Conservation (phyloP, 1,140 invertebrate genomes). For the Drosophila albomicans region DNA sequence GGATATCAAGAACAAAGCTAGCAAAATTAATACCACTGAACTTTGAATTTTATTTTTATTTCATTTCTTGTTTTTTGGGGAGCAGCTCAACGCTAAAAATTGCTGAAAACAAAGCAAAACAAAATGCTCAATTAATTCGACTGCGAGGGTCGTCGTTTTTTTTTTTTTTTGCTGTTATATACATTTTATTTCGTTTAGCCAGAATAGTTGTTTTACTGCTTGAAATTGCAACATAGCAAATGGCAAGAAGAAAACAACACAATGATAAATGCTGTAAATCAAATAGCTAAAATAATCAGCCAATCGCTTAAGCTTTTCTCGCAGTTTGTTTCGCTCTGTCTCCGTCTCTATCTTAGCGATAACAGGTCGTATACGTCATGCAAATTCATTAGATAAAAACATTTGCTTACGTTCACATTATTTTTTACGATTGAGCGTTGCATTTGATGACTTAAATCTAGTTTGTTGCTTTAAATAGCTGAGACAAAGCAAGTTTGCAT, state of each 20-base stretch:
- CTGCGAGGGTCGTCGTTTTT: constrained; percentile 6
- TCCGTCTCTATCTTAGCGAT: constrained; percentile 9
- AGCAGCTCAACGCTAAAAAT: constrained; percentile 18
- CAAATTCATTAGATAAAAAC: constrained; percentile 46
- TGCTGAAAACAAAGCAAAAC: constrained; percentile 40
- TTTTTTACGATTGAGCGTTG: constrained; percentile 10
- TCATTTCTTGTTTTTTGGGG: constrained; percentile 6
- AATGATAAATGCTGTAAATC: constrained; percentile 7
- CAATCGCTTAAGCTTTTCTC: constrained; percentile 18
- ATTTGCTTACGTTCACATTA: constrained; percentile 2
- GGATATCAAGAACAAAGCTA: constrained; percentile 2
- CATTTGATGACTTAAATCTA: constrained; percentile 8
- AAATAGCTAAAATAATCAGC: constrained; percentile 35
- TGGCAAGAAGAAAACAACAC: constrained; percentile 4
- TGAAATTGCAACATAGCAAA: constrained; percentile 36
- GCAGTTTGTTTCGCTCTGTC: background rate
- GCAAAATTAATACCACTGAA: constrained; percentile 57
- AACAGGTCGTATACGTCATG: constrained; percentile 21
- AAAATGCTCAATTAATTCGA: constrained; percentile 50
- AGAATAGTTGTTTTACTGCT: constrained; percentile 10
- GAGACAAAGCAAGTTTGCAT: background rate
- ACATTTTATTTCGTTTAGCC: constrained; percentile 9
- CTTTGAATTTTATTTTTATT: constrained; percentile 50
- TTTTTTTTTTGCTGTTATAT: constrained; percentile 6
- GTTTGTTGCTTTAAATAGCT: constrained; percentile 8